Conservation (phyloP, 2,797 vertebrate species). For the Anomalospiza imberbis region DNA sequence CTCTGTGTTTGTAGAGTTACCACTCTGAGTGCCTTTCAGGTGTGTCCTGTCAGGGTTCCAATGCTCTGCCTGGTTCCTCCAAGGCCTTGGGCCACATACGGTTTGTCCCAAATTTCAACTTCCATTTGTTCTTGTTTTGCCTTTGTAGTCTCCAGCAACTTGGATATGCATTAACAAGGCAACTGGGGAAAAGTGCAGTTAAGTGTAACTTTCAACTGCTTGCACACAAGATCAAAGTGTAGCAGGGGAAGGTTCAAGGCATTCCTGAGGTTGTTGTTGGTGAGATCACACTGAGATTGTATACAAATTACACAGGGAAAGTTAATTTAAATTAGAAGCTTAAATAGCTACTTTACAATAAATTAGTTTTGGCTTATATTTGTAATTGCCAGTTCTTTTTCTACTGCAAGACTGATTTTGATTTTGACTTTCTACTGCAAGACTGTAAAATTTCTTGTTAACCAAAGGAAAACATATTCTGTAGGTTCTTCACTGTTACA, state of each 20-base stretch:
- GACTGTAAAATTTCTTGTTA: no score
- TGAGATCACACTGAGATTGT: background rate
- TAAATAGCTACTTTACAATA: background rate
- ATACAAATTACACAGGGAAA: background rate
- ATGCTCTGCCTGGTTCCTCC: background rate
- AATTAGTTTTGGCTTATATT: background rate
- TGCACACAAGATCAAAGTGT: background rate
- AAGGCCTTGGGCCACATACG: background rate
- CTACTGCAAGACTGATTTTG: background rate
- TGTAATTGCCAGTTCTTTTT: background rate
- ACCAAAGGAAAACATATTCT: background rate
- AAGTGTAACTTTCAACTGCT: constrained; percentile 4
- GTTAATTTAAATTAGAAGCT: background rate
- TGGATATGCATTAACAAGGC: background rate
- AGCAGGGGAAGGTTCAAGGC: background rate
- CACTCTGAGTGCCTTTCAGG: background rate
- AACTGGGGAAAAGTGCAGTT: background rate
- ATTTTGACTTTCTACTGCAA: no score
- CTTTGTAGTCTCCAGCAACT: background rate
- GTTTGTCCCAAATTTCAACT: background rate
- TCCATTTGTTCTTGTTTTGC: background rate
- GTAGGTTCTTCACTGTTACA: background rate
- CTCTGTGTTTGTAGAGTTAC: background rate
- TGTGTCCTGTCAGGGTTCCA: background rate
- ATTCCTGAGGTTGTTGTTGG: background rate